Conservation (phyloP, 1,140 invertebrate genomes). For the Euura saliciscinereae region DNA sequence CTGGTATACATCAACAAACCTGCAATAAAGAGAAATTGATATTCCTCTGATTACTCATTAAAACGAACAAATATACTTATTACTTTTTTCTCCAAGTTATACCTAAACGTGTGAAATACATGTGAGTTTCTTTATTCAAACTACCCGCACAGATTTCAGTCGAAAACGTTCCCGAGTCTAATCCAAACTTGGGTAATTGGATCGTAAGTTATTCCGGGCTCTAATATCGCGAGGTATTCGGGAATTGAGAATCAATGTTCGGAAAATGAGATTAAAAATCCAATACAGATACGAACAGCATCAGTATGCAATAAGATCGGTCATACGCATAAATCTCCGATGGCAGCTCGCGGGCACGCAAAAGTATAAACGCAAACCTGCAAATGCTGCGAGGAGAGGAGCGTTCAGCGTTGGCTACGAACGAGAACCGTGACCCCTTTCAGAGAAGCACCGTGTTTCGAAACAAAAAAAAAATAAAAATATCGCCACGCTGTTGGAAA, state of each 20-base stretch:
- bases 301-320: not conserved
- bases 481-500: too few species aligned
- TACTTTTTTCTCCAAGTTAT: not conserved
- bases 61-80: not conserved
- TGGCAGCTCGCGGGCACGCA: constrained; percentile 17
- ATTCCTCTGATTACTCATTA: not conserved
- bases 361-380: constrained; percentile 19
- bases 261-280: not conserved
- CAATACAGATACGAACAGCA: not conserved
- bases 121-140: not conserved
- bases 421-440: too few species aligned
- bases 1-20: constrained; percentile 57
- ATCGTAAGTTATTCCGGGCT: not conserved
- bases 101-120: not conserved
- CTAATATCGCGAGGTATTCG: not conserved
- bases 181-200: not conserved
- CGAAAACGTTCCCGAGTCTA: not conserved
- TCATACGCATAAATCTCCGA: constrained; percentile 21
- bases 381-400: constrained; percentile 16
- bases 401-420: constrained; percentile 18
- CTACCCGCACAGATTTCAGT: not conserved
- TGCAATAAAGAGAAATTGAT: not conserved
- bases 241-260: not conserved
- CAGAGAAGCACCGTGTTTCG: not conserved
- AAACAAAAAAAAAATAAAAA: too few species aligned